phyloP scores from a whole-genome alignment of 2,113 vertebrate species.

The Cyanocitta stelleri region DNA sequence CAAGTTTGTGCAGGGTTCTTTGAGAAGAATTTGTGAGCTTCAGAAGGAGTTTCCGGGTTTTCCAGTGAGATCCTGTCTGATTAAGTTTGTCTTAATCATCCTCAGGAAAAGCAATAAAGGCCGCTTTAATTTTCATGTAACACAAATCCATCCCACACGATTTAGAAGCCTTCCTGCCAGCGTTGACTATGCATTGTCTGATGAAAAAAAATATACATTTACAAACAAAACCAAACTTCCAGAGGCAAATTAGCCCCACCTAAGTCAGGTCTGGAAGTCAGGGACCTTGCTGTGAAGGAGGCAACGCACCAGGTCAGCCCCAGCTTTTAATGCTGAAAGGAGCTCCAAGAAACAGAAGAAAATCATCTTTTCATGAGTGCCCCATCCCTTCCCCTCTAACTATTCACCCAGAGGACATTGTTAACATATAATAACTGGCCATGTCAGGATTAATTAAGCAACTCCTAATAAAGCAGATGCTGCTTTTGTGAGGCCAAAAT shows the following conservation, averaged over 20 bases:
- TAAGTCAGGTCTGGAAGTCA: not conserved
- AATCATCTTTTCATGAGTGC: not conserved
- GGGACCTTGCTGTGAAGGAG: not conserved
- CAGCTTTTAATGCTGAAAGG: not conserved
- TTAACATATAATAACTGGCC: conserved; percentile 5
- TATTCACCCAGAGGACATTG: not conserved
- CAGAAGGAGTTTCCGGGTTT: not conserved
- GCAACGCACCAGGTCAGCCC: not conserved
- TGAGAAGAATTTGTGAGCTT: not conserved
- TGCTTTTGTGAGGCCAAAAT: conserved; percentile 39
- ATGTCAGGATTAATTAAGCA: conserved; percentile 82
- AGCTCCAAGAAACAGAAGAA: not conserved
- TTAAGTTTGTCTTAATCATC: too few species aligned
- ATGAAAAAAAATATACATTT: rapidly evolving
- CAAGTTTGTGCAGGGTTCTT: rapidly evolving
- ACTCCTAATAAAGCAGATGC: conserved; percentile 79
- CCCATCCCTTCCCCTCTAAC: not conserved
- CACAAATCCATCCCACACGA: rapidly evolving
- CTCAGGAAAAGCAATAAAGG: not conserved
- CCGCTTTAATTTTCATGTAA: rapidly evolving
- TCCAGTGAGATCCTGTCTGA: not conserved
- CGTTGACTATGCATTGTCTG: rapidly evolving
- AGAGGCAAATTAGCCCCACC: not conserved
- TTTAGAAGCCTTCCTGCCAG: not conserved
- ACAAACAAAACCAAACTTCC: not conserved